Evolutionary conservation across 2,888 invertebrate species (phyloP), one percentile per base, ranked within the genome.

Genomic region (Apodemia zela): DNA sequence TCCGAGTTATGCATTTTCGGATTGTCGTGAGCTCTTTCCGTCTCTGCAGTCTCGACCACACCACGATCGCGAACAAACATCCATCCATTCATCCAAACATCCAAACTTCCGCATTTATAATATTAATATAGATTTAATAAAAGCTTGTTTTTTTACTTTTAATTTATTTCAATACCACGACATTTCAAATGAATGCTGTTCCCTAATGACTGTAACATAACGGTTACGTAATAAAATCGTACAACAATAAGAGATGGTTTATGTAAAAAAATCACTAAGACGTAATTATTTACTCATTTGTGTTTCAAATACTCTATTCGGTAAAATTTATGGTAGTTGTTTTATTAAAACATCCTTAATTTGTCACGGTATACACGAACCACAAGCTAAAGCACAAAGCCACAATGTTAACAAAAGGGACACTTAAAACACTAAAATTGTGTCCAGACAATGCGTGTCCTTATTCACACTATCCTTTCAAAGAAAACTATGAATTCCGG

Each of bases 391-490:
- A 65, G 35, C 63, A 61, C 67, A 67, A 67, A 65, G 68, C 66
- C 65, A 63, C 62, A 67, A 65, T 65, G 65, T 62, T 63, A 64
- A 69, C 69, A 71, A 70, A 71, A 68, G 68, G 67, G 67, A 69
- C 66, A 70, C 68, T 72, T 70, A 69, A 74, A 75, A 73, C 70
- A 71, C 73, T 72, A 73, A 75, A 76, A 73, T 69, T 70, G 69
- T 67, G 60, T 65, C 66, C 70, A 71, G 73, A 75, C 74, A 75
- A 74, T 75, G 68, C 68, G 62, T 68, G 71, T 75, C 75, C 79
- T 78, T 76, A 76, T 77, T 75, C 77, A 78, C 74, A 73, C 77
- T 76, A 76, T 74, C 78, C 80, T 81, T 82, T 77, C 51, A 54
- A 54, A 54, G 51, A 54, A 71, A 67, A 68, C 67, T 63, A 67